Conservation (phyloP, 2,113 vertebrate species). For the Sinocyclocheilus grahami region DNA sequence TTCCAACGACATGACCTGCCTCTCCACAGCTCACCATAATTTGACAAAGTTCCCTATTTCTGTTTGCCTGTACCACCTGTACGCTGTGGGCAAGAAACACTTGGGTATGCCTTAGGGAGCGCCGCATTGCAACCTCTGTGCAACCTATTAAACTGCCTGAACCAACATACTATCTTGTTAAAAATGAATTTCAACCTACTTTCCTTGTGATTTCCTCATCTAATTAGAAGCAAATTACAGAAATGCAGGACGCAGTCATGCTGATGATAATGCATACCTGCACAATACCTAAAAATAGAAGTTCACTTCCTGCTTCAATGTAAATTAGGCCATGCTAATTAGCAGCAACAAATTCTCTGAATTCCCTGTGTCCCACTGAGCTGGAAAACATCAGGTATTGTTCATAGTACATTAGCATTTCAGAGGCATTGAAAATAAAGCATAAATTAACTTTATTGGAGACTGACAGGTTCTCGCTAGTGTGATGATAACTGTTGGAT, state of each 20-base stretch:
- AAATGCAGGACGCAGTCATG: slow-evolving; percentile 52
- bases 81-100: slow-evolving; percentile 41
- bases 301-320: slow-evolving; percentile 39
- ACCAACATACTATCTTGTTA: slow-evolving; percentile 35
- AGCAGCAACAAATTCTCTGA: slow-evolving; percentile 56
- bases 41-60: slow-evolving; percentile 43
- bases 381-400: slow-evolving; percentile 43
- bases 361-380: slow-evolving; percentile 41
- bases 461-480: slow-evolving; percentile 19
- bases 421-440: slow-evolving; percentile 32
- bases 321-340: slow-evolving; percentile 60
- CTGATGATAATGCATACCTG: slow-evolving; percentile 67
- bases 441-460: background rate
- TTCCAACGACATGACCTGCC: slow-evolving; percentile 23
- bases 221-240: slow-evolving; percentile 59
- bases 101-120: slow-evolving; percentile 37
- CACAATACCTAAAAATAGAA: slow-evolving; percentile 61
- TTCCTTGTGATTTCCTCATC: slow-evolving; percentile 59
- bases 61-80: slow-evolving; percentile 37
- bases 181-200: slow-evolving; percentile 56
- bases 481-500: slow-evolving; percentile 5
- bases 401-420: slow-evolving; percentile 48
- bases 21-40: slow-evolving; percentile 45
- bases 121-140: slow-evolving; percentile 36
- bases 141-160: slow-evolving; percentile 42